These are phyloP conservation scores for Chlorospingus flavigularis DNA, from an alignment of 2,797 vertebrate species.

Conservation along the genomic window DNA sequence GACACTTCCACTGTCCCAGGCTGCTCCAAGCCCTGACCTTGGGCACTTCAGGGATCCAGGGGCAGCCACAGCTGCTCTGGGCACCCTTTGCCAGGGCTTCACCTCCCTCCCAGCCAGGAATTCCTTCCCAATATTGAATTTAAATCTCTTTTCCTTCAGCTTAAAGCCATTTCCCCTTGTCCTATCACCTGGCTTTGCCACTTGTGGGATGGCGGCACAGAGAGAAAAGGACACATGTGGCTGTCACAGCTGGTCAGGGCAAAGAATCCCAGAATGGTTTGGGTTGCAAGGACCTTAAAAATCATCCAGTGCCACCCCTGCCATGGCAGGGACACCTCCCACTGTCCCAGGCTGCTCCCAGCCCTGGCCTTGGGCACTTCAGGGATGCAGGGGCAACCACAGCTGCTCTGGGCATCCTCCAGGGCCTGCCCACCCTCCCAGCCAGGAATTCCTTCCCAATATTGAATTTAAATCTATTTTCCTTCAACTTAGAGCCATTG, in stretches of 20 bases:
- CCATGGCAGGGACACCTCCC: too few species aligned
- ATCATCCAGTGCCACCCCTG: too few species aligned
- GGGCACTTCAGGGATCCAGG: background rate
- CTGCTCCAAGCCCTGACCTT: background rate
- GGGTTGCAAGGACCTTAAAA: too few species aligned
- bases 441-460: background rate
- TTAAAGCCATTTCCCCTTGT: background rate
- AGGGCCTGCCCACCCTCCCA: fast-evolving
- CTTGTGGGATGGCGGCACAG: fast-evolving
- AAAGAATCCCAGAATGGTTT: background rate
- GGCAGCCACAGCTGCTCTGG: background rate
- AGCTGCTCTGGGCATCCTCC: too few species aligned
- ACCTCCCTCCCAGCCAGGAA: fast-evolving
- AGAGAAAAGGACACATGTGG: background rate
- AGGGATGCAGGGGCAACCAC: too few species aligned
- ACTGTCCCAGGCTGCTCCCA: too few species aligned
- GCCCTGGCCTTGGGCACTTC: too few species aligned
- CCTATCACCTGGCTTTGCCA: fast-evolving
- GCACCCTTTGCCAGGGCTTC: fast-evolving
- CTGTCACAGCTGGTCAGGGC: too few species aligned
- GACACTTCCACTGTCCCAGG: fast-evolving
- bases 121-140: background rate
- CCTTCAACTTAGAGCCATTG: background rate
- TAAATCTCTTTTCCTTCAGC: background rate
- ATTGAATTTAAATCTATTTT: background rate